These are phyloP conservation scores for Hylyphantes graminicola DNA, from an alignment of 1,140 invertebrate species.

Conservation along the genomic window DNA sequence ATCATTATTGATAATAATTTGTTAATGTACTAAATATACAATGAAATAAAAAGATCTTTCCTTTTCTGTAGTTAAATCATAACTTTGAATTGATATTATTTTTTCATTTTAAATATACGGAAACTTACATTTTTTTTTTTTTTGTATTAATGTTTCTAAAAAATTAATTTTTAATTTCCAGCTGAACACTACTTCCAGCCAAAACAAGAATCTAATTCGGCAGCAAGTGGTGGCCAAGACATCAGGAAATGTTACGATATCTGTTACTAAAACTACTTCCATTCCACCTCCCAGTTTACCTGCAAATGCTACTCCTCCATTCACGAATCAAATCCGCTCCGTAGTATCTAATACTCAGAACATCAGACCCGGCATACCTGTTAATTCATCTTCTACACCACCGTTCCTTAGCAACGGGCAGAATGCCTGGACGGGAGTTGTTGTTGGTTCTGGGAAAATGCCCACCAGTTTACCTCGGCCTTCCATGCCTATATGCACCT, in stretches of 20 bases:
- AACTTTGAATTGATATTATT: neutral
- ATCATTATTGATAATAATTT: too few relatives aligned
- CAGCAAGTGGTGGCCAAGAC: slow-evolving; percentile 40
- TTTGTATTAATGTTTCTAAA: neutral
- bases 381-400: slow-evolving; percentile 25
- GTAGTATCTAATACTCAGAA: slow-evolving; percentile 34
- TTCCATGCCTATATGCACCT: slow-evolving; percentile 26
- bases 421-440: slow-evolving; percentile 57
- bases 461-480: slow-evolving; percentile 50
- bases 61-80: too few relatives aligned
- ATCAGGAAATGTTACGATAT: slow-evolving; percentile 40
- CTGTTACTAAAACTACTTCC: slow-evolving; percentile 48
- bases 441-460: slow-evolving; percentile 41
- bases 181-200: slow-evolving; percentile 18
- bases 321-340: slow-evolving; percentile 54
- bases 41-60: too few relatives aligned
- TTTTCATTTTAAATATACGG: neutral
- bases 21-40: too few relatives aligned
- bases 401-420: slow-evolving; percentile 56
- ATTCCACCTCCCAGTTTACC: slow-evolving; percentile 61
- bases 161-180: slow-evolving; percentile 24
- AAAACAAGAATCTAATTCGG: slow-evolving; percentile 28
- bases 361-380: slow-evolving; percentile 53
- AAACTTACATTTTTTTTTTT: neutral
- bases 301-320: slow-evolving; percentile 61